Evolutionary conservation across 2,797 vertebrate species (phyloP), one percentile per base, ranked within the genome.

Genomic region (Melanotaenia nigrans): DNA sequence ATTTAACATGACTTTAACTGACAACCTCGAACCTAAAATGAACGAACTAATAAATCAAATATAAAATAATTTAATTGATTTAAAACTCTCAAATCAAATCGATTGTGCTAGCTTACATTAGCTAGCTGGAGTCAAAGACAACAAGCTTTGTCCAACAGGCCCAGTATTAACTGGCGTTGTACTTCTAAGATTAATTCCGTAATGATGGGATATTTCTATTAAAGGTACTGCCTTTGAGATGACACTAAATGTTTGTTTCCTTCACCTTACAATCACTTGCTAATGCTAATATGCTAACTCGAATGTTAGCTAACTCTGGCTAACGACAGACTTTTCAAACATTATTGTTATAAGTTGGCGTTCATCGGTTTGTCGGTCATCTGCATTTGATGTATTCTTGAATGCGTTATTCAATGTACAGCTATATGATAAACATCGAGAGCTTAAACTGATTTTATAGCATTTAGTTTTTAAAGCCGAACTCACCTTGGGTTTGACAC

Each of bases 401-500:
- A 13, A 10, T 18, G 3, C 5, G 5, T 20, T 1, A 7, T 1
- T 14, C 3, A 0, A 1, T 20, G 3, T 0, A 4, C 1, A 13
- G 9, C 0, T 1, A 25, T 14, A 2, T 20, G n/a, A 13, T 3
- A 57, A 0, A 9, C 0, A 5, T 0, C 0, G 1, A 0, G 0
- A 3, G 5, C 0, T 2, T 16, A 24, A 1, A 14, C 0, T 20
- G 22, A 13, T 60, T 40, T 25, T 20, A 0, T 0, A 9, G 4
- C 1, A 0, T 68, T 65, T 49, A 0, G 16, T 20, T 5, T 0
- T 0, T 0, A 45, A 61, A 20, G 8, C 5, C 3, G 20, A 9
- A 85, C 90, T 93, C 90, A 94, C 93, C 93, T 94, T 94, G 93
- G 71, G 45, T 71, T 89, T 91, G 90, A 94, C 92, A 88, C 87